These are phyloP conservation scores for Chironomus striatipennis DNA, from an alignment of 1,140 invertebrate species.

Conservation along the genomic window DNA sequence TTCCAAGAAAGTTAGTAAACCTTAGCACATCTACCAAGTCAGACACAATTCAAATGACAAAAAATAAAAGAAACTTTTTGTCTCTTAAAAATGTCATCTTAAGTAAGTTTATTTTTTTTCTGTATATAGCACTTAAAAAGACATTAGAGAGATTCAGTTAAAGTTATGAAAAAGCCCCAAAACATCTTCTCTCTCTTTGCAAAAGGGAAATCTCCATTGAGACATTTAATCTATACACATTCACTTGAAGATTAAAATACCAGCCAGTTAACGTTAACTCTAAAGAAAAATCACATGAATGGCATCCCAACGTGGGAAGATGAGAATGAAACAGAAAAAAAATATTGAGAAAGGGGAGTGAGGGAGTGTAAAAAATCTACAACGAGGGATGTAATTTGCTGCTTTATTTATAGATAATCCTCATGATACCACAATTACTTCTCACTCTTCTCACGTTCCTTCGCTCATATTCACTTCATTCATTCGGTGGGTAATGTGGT, in stretches of 20 bases:
- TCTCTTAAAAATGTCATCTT: not conserved
- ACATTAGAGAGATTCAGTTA: not conserved
- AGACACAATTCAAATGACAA: too few species aligned
- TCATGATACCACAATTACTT: not conserved
- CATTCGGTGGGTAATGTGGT: not conserved
- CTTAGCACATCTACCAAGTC: too few species aligned
- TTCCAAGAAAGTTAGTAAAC: too few species aligned
- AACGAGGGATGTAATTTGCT: conserved; percentile 1
- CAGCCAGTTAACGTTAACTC: not conserved
- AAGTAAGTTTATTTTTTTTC: not conserved
- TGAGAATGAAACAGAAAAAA: too few species aligned
- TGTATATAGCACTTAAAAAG: not conserved
- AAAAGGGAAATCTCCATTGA: not conserved
- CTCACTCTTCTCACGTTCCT: not conserved
- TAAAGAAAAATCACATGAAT: not conserved
- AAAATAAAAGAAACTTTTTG: not conserved
- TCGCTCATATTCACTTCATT: not conserved
- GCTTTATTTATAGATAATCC: conserved; percentile 9
- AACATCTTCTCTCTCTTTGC: not conserved
- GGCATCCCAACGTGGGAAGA: not conserved
- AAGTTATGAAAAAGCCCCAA: too few species aligned
- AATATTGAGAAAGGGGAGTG: too few species aligned
- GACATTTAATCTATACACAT: not conserved
- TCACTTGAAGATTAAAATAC: not conserved
- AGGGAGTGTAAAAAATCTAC: too few species aligned